Evolutionary conservation across 64 coral and sea anemone genomes (phyloP), one percentile per base, ranked within the genome.

Genomic region (Acropora yongei): DNA sequence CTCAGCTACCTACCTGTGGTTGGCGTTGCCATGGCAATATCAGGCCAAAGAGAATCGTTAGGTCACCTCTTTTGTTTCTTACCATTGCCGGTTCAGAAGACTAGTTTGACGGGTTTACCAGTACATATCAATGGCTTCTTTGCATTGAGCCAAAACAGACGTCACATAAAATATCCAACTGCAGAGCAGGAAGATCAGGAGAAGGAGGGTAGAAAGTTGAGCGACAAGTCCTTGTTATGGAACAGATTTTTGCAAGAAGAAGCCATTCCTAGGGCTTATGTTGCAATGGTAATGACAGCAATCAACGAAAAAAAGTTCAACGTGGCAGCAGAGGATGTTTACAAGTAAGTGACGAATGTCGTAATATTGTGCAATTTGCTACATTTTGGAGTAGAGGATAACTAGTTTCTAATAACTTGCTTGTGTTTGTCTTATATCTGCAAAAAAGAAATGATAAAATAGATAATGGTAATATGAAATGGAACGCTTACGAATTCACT

Each of bases 61-160:
- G 85, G 84, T 2, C 89, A 88, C 72, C 74, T 98, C 1, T 98
- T 98, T 79, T 98, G 97, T 72, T 98, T 96, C 50, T 79, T 98
- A 49, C 97, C 97, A 12, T 84, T 98, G 8, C 97, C 97, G 2
- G 78, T 95, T 45, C 94, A 98, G 49, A 82, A 58, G 46, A 95
- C 90, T 10, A 95, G 90, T 74, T 63, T 93, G 48, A 98, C 96
- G 12, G 96, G 96, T 48, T 79, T 98, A 9, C 96, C 96, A 11
- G 91, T 98, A 3, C 96, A 98, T 74, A 84, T 98, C 4, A 98
- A 98, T 77, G 94, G 97, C n/a, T 98, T 95, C 66, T 98, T 98
- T 65, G 96, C 93, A 4, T 55, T 98, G 46, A 98, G 76, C 20
- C 93, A 98, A 76, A 98, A 98, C 78, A 91, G 96, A 78, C 95